phyloP scores from a whole-genome alignment of 2,888 invertebrate genomes.

The Agrochola litura region DNA sequence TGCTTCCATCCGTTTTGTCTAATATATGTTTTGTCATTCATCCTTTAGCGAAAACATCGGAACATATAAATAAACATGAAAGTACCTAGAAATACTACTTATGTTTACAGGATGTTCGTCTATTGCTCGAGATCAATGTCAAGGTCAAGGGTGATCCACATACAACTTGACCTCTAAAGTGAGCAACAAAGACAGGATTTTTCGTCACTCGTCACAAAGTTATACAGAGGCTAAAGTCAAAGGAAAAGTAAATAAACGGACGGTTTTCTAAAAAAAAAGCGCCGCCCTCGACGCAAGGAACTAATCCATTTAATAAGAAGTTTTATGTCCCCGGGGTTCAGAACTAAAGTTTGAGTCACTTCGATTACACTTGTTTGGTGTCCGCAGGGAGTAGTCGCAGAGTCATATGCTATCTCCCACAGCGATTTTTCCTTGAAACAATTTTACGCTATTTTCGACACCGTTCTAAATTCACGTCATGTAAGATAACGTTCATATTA shows the following conservation, averaged over 20 bases:
- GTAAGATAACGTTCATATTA: conserved; percentile 41
- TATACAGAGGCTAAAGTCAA: background rate
- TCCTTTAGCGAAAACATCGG: conserved; percentile 19
- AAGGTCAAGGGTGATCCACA: conserved; percentile 28
- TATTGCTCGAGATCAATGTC: conserved; percentile 13
- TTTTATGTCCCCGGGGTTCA: conserved; percentile 59
- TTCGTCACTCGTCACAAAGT: background rate
- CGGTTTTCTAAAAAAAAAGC: conserved; percentile 27
- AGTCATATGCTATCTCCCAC: conserved; percentile 50
- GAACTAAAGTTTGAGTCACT: conserved; percentile 68
- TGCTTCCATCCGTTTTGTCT: conserved; percentile 2
- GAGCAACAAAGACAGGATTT: background rate
- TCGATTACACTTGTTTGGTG: conserved; percentile 72
- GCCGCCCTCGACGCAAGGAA: conserved; percentile 34
- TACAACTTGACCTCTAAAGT: background rate
- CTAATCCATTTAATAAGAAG: conserved; percentile 73
- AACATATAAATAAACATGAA: conserved; percentile 31
- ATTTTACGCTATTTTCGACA: conserved; percentile 43
- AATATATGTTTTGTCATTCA: conserved; percentile 19
- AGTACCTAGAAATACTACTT: background rate
- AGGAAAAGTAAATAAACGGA: conserved; percentile 7
- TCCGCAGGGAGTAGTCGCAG: conserved; percentile 51
- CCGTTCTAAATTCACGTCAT: conserved; percentile 50
- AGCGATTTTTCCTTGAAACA: conserved; percentile 46
- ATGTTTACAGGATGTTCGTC: conserved; percentile 11